phyloP scores from a whole-genome alignment of 2,797 vertebrate species.

The Coracias cyanogaster region DNA sequence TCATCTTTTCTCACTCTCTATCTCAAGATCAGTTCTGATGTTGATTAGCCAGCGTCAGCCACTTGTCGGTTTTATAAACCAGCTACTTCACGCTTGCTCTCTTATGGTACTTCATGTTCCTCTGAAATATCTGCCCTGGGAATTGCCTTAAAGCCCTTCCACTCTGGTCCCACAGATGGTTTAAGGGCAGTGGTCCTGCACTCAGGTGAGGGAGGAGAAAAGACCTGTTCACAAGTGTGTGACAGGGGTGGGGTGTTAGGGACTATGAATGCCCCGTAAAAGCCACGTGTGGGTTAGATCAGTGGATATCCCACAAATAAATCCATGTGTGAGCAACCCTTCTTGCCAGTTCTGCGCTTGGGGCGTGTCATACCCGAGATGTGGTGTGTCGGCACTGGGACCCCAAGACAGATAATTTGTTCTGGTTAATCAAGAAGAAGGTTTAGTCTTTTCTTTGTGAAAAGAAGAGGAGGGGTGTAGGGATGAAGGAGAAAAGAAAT shows the following conservation, averaged over 20 bases:
- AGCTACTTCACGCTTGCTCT: background rate
- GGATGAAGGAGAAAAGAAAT: background rate
- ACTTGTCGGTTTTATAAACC: no score
- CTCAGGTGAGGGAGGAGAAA: background rate
- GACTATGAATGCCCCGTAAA: accelerated
- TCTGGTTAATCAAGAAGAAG: background rate
- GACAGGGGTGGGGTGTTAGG: background rate
- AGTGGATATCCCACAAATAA: background rate
- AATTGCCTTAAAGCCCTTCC: background rate
- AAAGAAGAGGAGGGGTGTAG: background rate
- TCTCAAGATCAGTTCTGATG: background rate
- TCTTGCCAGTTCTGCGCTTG: background rate
- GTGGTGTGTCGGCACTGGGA: background rate
- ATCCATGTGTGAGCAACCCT: background rate
- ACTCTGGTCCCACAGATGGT: background rate
- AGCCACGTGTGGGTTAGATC: background rate
- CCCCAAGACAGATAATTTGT: background rate
- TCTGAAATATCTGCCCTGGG: background rate
- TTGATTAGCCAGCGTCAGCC: background rate
- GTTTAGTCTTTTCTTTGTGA: background rate
- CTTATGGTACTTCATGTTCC: background rate
- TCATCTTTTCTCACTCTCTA: background rate
- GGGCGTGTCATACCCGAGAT: accelerated
- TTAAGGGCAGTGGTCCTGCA: background rate
- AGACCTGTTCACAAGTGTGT: background rate